phyloP scores from a whole-genome alignment of 2,888 invertebrate species.

The Sarcophaga carnaria region DNA sequence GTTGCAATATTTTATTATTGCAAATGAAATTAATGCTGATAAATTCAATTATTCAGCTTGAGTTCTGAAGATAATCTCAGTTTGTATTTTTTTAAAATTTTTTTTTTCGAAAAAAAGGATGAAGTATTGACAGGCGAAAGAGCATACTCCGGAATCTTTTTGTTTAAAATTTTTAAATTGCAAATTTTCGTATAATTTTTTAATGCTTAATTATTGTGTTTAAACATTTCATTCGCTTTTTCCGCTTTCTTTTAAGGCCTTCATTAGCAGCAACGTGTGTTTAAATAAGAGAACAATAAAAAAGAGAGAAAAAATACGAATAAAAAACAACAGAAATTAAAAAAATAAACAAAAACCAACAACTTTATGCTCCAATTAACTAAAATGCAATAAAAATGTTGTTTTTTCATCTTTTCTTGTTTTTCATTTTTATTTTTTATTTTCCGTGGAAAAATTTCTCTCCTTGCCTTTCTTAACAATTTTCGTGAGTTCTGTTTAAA shows the following conservation, averaged over 20 bases:
- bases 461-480: conserved; percentile 44
- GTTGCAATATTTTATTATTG: not conserved
- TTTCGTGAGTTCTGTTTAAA: conserved; percentile 32
- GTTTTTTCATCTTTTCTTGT: conserved; percentile 31
- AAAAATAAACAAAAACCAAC: conserved; percentile 38
- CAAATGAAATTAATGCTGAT: conserved; percentile 33
- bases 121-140: too few species aligned
- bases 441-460: too few species aligned
- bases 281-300: not conserved
- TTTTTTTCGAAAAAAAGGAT: too few species aligned
- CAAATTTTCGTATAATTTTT: too few species aligned
- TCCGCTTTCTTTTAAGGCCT: conserved; percentile 26
- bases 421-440: too few species aligned
- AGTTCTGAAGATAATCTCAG: too few species aligned
- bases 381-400: conserved; percentile 65
- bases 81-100: too few species aligned
- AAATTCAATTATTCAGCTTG: not conserved
- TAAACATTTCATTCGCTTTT: too few species aligned
- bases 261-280: conserved; percentile 55
- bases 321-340: conserved; percentile 32
- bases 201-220: too few species aligned
- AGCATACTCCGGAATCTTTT: too few species aligned
- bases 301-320: not conserved
- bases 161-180: too few species aligned
- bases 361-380: conserved; percentile 68